These are phyloP conservation scores for Apodemus speciosus DNA, from an alignment of 2,113 vertebrate genomes.

Conservation along the genomic window DNA sequence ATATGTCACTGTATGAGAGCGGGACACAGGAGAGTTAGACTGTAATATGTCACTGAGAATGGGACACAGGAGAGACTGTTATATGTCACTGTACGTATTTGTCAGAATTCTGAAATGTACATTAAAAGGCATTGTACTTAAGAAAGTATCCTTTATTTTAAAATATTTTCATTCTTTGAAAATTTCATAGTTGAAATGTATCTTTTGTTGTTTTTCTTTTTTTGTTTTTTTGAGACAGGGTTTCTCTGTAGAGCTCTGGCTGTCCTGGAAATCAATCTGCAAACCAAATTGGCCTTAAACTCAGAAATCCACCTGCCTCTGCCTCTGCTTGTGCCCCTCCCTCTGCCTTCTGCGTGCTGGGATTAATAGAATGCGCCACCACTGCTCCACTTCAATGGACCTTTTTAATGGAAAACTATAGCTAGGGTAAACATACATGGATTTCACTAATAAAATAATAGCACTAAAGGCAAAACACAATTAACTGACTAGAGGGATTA, in stretches of 20 bases:
- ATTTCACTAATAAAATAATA: constrained; percentile 1
- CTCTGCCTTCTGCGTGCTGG: background rate
- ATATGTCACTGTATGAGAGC: too few species aligned
- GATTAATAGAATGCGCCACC: background rate
- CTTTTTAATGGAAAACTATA: background rate
- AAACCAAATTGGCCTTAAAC: background rate
- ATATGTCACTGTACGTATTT: background rate
- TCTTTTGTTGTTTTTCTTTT: background rate
- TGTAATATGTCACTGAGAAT: too few species aligned
- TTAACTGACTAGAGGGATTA: background rate
- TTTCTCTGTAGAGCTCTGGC: background rate
- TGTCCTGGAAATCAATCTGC: background rate
- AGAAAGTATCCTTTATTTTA: background rate
- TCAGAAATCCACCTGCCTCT: background rate
- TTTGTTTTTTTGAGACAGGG: background rate
- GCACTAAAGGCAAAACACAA: constrained; percentile 14
- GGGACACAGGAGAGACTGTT: too few species aligned
- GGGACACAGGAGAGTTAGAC: too few species aligned
- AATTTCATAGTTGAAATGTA: background rate
- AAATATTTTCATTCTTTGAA: background rate
- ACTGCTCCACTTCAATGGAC: background rate
- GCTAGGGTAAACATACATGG: background rate
- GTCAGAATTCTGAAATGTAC: background rate
- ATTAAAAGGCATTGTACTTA: background rate
- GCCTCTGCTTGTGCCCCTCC: background rate